Conservation (phyloP, 2,797 vertebrate species). For the Tapera naevia region DNA sequence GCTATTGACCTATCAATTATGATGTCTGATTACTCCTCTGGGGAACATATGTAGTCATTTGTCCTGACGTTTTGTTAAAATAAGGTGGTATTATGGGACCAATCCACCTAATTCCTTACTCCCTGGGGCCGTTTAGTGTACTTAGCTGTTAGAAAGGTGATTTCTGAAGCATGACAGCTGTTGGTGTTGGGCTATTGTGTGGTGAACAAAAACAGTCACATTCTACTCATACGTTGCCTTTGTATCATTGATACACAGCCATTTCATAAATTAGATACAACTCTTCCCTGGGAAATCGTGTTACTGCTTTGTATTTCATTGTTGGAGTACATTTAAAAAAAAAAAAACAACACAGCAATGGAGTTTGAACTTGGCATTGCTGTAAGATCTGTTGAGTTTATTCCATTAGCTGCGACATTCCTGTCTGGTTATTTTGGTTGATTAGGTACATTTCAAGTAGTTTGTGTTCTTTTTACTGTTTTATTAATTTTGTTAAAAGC, state of each 20-base stretch:
- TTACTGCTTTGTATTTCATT: slow-evolving; percentile 11
- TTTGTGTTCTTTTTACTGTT: background rate
- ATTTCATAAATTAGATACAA: slow-evolving; percentile 63
- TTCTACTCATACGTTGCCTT: slow-evolving; percentile 46
- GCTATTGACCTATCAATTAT: slow-evolving; percentile 54
- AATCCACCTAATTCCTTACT: slow-evolving; percentile 80
- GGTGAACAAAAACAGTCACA: slow-evolving; percentile 65
- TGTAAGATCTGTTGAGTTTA: slow-evolving; percentile 9
- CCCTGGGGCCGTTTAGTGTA: slow-evolving; percentile 76
- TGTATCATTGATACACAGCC: slow-evolving; percentile 58
- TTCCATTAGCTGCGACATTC: slow-evolving; percentile 11
- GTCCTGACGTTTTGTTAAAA: slow-evolving; percentile 76
- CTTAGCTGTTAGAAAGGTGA: slow-evolving; percentile 71
- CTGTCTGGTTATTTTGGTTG: background rate
- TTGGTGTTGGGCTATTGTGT: slow-evolving; percentile 70
- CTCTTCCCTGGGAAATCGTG: slow-evolving; percentile 50
- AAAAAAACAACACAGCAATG: background rate
- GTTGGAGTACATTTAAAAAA: background rate
- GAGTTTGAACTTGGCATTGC: background rate
- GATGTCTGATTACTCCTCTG: slow-evolving; percentile 45
- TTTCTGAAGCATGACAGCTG: slow-evolving; percentile 77
- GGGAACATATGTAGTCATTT: slow-evolving; percentile 59
- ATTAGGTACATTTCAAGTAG: background rate
- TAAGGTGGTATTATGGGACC: slow-evolving; percentile 76
- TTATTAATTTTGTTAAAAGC: background rate